Percentiles rank a stretch among this genome's conserved stretches.
These are phyloP conservation scores for Limulus polyphemus DNA, from an alignment of 2,888 invertebrate genomes.

Conservation along the genomic window DNA sequence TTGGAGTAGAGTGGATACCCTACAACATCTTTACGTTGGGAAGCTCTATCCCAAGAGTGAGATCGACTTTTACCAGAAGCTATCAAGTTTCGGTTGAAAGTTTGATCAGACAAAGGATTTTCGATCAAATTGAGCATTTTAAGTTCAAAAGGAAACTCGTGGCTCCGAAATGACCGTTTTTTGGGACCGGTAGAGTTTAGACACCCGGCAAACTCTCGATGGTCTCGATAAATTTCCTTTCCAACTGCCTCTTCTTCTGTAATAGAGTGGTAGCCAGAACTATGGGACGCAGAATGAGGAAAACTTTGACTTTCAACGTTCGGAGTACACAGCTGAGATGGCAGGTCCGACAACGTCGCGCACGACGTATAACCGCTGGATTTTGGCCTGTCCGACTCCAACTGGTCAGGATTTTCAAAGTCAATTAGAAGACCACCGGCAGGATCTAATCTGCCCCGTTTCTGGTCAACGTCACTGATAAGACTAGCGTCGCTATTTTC, in stretches of 20 bases:
- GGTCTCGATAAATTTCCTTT: conserved; percentile 1
- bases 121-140: conserved; percentile 20
- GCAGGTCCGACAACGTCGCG: conserved; percentile 19
- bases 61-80: conserved; percentile 17
- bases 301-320: conserved; percentile 19
- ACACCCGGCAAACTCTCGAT: conserved; percentile 26
- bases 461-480: neutral
- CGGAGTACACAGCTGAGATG: conserved; percentile 17
- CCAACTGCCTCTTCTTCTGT: conserved; percentile 21
- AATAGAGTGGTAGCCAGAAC: conserved; percentile 27
- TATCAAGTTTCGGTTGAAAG: conserved; percentile 6
- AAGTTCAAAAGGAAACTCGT: neutral
- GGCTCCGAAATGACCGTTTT: neutral
- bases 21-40: conserved; percentile 16
- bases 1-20: conserved; percentile 17
- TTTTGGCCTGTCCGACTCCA: conserved; percentile 6
- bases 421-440: neutral
- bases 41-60: conserved; percentile 21
- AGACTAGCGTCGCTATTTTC: conserved; percentile 20
- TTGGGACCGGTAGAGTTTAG: conserved; percentile 17
- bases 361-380: conserved; percentile 9
- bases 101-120: conserved; percentile 8
- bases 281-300: conserved; percentile 26
- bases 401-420: conserved; percentile 11
- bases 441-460: conserved; percentile 1